Evolutionary conservation across 2,797 vertebrate species (phyloP), one percentile per base, ranked within the genome.

Genomic region (Aratinga solstitialis): DNA sequence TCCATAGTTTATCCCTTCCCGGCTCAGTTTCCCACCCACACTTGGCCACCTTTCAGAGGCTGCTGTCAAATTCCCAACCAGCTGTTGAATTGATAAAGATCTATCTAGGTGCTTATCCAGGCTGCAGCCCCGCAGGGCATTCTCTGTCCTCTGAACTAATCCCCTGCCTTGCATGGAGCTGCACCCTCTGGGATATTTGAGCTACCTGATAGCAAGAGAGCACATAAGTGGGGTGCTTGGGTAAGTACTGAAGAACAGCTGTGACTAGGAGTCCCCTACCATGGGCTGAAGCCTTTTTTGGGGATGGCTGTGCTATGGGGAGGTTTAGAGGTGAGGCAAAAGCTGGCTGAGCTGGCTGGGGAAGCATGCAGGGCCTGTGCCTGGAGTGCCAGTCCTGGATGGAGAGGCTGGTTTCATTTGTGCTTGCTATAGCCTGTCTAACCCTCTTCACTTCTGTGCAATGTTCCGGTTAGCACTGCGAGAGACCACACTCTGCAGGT

Each of bases 401-500:
- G 48, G 72, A 48, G 59, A 23, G 30, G n/a, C 51, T 14, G 0
- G 2, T 24, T 38, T 14, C 19, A 18, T 32, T 36, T 13, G 47
- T 0, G 7, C 65, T 81, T 69, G 51, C 56, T 81, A 38, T 40
- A 38, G 78, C 72, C 62, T 95, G 59, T 89, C 96, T 98, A 97
- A 98, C 90, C 65, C 47, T 23, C 77, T 97, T 97, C 84, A 92
- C 75, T 95, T 96, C 58, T 79, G 3, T 93, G 48, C 85, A 71
- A 23, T 42, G 2, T 94, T 94, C 79, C 5, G n/a, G 98, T 92
- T 97, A 98, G 98, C 53, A 82, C 98, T 69, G 98, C 98, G 43
- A 98, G 98, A 98, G 98, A 98, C 93, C 98, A 89, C 93, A 95
- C 96, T 65, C 98, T 99, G 87, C 98, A 99, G 97, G 98, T 97